Evolutionary conservation across 1,140 invertebrate genomes (phyloP), one percentile per base, ranked within the genome.

Genomic region (Forficula auricularia): DNA sequence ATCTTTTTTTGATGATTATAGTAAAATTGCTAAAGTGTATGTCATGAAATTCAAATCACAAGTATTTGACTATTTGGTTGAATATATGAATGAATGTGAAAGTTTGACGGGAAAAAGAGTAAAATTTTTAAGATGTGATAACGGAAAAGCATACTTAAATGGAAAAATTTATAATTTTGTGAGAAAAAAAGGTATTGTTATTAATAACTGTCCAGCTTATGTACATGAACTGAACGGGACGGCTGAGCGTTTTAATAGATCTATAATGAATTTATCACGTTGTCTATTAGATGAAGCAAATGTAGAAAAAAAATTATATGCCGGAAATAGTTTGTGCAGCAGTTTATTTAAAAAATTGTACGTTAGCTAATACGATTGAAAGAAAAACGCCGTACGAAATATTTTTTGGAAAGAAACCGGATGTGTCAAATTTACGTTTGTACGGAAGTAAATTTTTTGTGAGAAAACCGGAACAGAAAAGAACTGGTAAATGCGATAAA

Each of bases 101-200:
- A 52, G 49, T 37, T n/a, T 39, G 45, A 50, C 43, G 12, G 39
- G 48, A 40, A 54, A 53, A 42, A 54, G 49, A 50, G 49, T 59
- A 42, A 59, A 57, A 52, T 15, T 49, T 41, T 30, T 62, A 19
- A 52, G 54, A 31, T 63, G 57, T 44, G 58, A 65, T 45, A 62
- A 62, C 50, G 60, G 61, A 3, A 58, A 22, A 41, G 57, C 53
- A 50, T 61, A 53, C 57, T 53, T 55, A 38, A 56, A 54, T 56
- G 22, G 14, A 32, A 22, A 43, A 19, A 15, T 54, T 32, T 48
- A 42, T 38, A 33, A 46, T 8, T 56, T 53, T 38, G 30, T 38
- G 12, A 45, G 35, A 40, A 32, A 48, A 34, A 54, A 52, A 42
- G 50, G 50, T 50, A 55, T 62, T 47, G 27, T 48, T 38, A 10